A percentile compares a stretch with the other conserved stretches of the same genome.
phyloP scores from a whole-genome alignment of 2,888 invertebrate species.

The Yponomeuta evonymella region DNA sequence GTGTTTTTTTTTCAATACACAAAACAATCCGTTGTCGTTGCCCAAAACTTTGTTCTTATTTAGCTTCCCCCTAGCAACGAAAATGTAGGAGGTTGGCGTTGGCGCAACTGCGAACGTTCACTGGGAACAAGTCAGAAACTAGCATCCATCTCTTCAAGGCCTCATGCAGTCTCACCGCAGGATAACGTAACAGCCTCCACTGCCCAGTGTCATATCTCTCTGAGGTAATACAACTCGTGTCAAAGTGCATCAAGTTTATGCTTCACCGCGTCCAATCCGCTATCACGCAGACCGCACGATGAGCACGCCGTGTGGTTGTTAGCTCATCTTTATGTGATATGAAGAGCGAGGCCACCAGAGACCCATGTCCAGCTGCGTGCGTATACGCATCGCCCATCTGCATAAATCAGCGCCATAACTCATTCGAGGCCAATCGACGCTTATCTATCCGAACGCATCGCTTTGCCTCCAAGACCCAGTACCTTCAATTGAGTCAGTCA shows the following conservation, averaged over 20 bases:
- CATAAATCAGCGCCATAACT: slow-evolving; percentile 13
- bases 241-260: background rate
- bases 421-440: slow-evolving; percentile 9
- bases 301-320: background rate
- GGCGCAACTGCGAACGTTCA: too few relatives aligned
- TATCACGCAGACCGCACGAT: background rate
- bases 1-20: too few relatives aligned
- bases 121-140: too few relatives aligned
- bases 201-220: background rate
- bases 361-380: background rate
- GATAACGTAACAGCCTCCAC: background rate
- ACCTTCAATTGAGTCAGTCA: too few relatives aligned
- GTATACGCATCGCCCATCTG: slow-evolving; percentile 11
- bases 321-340: background rate
- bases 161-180: background rate
- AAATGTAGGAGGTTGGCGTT: too few relatives aligned
- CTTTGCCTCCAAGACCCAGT: too few relatives aligned
- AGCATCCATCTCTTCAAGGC: background rate
- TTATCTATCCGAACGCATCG: slow-evolving; percentile 6
- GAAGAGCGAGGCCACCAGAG: background rate
- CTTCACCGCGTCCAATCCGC: background rate
- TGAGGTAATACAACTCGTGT: background rate
- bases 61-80: too few relatives aligned
- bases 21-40: too few relatives aligned
- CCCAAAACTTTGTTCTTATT: too few relatives aligned